A percentile compares a stretch with the other conserved stretches of the same genome.
These are phyloP conservation scores for Oegoconia quadripuncta DNA, from an alignment of 2,888 invertebrate species.

Conservation along the genomic window DNA sequence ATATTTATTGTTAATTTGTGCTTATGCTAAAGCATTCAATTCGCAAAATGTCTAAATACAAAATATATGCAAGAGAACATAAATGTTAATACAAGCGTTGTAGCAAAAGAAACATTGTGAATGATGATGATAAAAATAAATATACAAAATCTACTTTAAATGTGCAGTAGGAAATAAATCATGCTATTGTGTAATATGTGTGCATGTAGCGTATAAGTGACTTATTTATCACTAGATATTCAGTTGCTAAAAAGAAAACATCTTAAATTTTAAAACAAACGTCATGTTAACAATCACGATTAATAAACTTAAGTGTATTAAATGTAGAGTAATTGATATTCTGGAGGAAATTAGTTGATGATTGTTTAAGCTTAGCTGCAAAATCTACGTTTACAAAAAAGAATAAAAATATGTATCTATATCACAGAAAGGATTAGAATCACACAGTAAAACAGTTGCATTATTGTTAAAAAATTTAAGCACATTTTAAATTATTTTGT, in stretches of 20 bases:
- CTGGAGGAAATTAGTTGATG: conserved; percentile 64
- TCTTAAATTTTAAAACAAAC: conserved; percentile 51
- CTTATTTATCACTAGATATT: conserved; percentile 10
- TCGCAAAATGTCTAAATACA: conserved; percentile 50
- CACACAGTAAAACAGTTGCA: conserved; percentile 51
- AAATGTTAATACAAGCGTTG: conserved; percentile 49
- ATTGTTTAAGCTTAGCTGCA: conserved; percentile 68
- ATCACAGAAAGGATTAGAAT: conserved; percentile 50
- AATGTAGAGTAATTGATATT: conserved; percentile 58
- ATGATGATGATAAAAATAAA: conserved; percentile 30
- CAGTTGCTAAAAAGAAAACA: conserved; percentile 61
- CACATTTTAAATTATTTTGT: conserved; percentile 16
- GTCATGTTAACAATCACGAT: conserved; percentile 29
- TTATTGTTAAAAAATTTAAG: conserved; percentile 45
- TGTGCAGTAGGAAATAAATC: conserved; percentile 23
- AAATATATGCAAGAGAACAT: conserved; percentile 29
- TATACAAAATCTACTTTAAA: conserved; percentile 21
- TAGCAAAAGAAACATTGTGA: conserved; percentile 36
- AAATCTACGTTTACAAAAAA: conserved; percentile 59
- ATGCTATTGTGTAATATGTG: conserved; percentile 16
- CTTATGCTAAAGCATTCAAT: conserved; percentile 64
- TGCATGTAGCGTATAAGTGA: conserved; percentile 15
- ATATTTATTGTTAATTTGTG: conserved; percentile 51
- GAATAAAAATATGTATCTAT: conserved; percentile 37
- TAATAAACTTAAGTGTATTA: conserved; percentile 46